Evolutionary conservation across 2,113 vertebrate genomes (phyloP), one percentile per base, ranked within the genome.

Genomic region (Baryphthengus martii): DNA sequence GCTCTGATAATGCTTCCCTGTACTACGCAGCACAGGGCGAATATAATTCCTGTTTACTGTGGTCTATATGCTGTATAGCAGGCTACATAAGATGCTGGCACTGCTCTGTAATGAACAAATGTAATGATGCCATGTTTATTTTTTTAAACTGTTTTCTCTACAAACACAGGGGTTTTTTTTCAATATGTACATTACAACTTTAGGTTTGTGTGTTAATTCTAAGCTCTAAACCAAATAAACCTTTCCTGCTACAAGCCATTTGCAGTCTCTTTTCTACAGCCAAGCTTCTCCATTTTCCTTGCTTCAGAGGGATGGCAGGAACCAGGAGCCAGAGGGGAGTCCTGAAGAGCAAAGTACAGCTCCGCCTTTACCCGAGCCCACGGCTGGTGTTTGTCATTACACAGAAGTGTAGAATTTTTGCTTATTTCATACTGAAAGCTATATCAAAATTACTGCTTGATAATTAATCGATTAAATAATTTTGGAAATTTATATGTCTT

Each of bases 301-400:
- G 0, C 56, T 25, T 21, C 4, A 12, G 28, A 49, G 59, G 42
- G 33, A 21, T 1, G 50, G 39, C 50, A 66, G 61, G 20, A 17
- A 68, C 50, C 7, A 2, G 55, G 17, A 63, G 35, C 37, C 55
- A 11, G 35, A 25, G 19, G 13, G 40, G 7, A 53, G 17, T 1
- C 12, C 65, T 10, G 29, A n/a, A 18, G 17, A 75, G 87, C 73
- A 67, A 28, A 42, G 47, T 2, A 1, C 26, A 53, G 53, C 45
- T 33, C 75, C 47, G 29, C n/a, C 1, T 2, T 35, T 33, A 45
- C 20, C 55, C 8, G 2, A 45, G 49, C 16, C 59, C 29, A 47
- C 0, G 0, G 3, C 11, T 50, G 29, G 7, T 1, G 2, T 26
- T n/a, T 39, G 13, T 5, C 6, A 0, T 17, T 56, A 23, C 21